phyloP scores from a whole-genome alignment of 2,113 vertebrate species.

The Hippocampus mohnikei region DNA sequence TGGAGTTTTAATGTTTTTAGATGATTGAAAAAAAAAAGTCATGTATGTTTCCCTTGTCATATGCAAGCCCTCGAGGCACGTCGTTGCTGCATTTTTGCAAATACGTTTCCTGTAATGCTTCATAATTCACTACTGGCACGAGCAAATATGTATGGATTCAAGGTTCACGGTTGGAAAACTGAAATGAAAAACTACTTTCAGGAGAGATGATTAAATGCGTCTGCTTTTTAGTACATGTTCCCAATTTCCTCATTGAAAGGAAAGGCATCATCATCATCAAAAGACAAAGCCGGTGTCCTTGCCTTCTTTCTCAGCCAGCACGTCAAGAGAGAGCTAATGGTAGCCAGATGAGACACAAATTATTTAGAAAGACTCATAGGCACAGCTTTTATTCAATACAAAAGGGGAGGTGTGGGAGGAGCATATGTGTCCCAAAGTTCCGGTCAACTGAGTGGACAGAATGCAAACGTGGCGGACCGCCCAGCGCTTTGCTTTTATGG shows the following conservation, averaged over 20 bases:
- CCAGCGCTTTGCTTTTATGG: conserved; percentile 46
- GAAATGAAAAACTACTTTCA: background rate
- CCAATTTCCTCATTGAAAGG: background rate
- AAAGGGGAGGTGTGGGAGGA: conserved; percentile 55
- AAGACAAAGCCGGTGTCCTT: background rate
- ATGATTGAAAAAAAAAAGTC: background rate
- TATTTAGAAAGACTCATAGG: conserved; percentile 30
- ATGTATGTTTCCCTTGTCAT: background rate
- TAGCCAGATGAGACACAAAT: conserved; percentile 15
- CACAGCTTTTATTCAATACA: conserved; percentile 38
- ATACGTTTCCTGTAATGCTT: background rate
- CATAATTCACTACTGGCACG: background rate
- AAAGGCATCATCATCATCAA: background rate
- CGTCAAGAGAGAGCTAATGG: background rate
- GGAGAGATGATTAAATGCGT: background rate
- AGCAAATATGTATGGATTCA: background rate
- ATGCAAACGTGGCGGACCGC: conserved; percentile 41
- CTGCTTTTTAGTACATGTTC: background rate
- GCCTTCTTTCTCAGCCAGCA: background rate
- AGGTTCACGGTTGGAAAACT: background rate
- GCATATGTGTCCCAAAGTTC: conserved; percentile 47
- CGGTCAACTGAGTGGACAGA: conserved; percentile 50
- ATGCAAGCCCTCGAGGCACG: background rate
- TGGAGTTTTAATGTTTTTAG: conserved; percentile 8
- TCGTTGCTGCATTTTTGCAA: background rate